phyloP scores from a whole-genome alignment of 2,888 invertebrate genomes.

The Sarcophaga carnaria region DNA sequence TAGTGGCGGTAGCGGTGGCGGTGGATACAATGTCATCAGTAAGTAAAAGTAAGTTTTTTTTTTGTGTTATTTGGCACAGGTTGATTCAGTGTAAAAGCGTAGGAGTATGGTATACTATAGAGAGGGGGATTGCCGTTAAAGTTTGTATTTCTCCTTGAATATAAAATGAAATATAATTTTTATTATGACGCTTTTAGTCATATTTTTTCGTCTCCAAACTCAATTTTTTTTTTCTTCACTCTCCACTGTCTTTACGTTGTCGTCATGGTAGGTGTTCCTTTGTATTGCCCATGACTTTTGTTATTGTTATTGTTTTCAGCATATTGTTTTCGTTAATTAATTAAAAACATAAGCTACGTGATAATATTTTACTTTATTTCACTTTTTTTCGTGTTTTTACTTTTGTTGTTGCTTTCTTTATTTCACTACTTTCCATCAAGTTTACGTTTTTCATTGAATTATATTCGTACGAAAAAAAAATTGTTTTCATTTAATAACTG shows the following conservation, averaged over 20 bases:
- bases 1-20: background rate
- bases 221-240: slow-evolving; percentile 12
- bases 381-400: background rate
- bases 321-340: slow-evolving; percentile 64
- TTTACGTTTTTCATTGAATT: background rate
- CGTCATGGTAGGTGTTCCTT: background rate
- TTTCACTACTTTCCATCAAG: background rate
- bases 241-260: background rate
- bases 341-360: slow-evolving; percentile 66
- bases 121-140: background rate
- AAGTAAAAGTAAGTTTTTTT: slow-evolving; percentile 45
- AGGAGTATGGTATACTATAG: background rate
- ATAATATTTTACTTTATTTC: slow-evolving; percentile 53
- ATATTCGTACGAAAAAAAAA: background rate
- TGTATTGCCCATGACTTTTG: background rate
- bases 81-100: background rate
- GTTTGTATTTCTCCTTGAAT: slow-evolving; percentile 51
- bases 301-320: slow-evolving; percentile 50
- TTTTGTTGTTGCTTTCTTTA: background rate
- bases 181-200: slow-evolving; percentile 1
- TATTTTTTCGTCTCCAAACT: too few species aligned
- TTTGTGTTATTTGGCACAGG: background rate
- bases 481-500: slow-evolving; percentile 50
- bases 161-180: slow-evolving; percentile 39
- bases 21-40: slow-evolving; percentile 23